Evolutionary conservation across 2,888 invertebrate genomes (phyloP).

Genomic region (Agrotis ipsilon): DNA sequence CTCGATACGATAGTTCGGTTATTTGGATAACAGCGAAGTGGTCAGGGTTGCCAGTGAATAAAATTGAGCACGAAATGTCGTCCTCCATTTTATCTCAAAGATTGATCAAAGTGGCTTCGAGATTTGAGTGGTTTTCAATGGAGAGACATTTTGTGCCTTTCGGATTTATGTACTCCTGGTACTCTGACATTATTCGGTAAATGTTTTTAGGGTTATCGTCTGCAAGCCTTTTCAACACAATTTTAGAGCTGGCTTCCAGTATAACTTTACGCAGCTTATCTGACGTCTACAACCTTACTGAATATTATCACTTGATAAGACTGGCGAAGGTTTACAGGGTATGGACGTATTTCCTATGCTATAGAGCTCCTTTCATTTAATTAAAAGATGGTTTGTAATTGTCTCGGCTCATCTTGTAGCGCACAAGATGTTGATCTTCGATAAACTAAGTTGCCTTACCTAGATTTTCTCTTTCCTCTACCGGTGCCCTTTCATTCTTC

Average conservation of each 20-base stretch:
- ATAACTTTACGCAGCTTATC: too few relatives aligned
- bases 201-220: too few relatives aligned
- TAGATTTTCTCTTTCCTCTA: conserved; percentile 44
- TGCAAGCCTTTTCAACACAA: too few relatives aligned
- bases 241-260: too few relatives aligned
- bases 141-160: conserved; percentile 14
- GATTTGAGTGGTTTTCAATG: conserved; percentile 27
- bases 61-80: conserved; percentile 30
- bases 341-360: neutral
- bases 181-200: neutral
- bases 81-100: conserved; percentile 23
- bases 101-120: conserved; percentile 30
- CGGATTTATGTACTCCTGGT: conserved; percentile 1
- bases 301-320: too few relatives aligned
- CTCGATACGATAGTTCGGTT: conserved; percentile 61
- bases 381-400: conserved; percentile 9
- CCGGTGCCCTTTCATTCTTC: conserved; percentile 41
- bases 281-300: too few relatives aligned
- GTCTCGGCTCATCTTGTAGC: conserved; percentile 6
- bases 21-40: conserved; percentile 54
- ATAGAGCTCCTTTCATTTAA: neutral
- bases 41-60: conserved; percentile 49
- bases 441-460: conserved; percentile 9
- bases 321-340: neutral
- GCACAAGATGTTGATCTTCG: conserved; percentile 27